These are phyloP conservation scores for Hirundichthys speculiger DNA, from an alignment of 2,113 vertebrate genomes.

Conservation along the genomic window DNA sequence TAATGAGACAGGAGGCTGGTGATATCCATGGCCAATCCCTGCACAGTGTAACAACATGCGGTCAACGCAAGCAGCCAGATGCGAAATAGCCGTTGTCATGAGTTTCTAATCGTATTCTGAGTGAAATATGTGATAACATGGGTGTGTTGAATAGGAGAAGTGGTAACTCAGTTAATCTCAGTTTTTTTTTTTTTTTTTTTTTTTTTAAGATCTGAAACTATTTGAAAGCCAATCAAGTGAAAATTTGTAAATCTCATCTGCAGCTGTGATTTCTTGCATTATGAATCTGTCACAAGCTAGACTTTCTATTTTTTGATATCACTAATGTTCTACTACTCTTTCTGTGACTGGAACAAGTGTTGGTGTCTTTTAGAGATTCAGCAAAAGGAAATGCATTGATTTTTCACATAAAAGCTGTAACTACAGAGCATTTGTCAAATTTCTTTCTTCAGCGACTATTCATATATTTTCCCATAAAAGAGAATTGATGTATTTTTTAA, in stretches of 20 bases:
- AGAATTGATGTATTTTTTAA: conserved; percentile 60
- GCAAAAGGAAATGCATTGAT: conserved; percentile 3
- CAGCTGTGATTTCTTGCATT: no score
- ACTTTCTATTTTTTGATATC: conserved; percentile 2
- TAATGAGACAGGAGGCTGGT: conserved; percentile 44
- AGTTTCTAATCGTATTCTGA: conserved; percentile 38
- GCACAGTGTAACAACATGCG: conserved; percentile 43
- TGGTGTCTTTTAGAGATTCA: conserved; percentile 45
- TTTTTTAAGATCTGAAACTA: no score
- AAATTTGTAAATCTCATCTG: no score
- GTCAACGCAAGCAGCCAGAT: conserved; percentile 37
- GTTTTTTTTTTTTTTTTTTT: not conserved
- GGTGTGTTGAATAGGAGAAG: conserved; percentile 28
- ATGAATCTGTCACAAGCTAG: conserved; percentile 22
- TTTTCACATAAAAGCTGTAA: conserved; percentile 74
- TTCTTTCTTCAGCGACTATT: conserved; percentile 60
- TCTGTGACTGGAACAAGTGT: no score
- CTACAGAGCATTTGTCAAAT: conserved; percentile 66
- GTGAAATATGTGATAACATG: conserved; percentile 36
- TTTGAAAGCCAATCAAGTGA: no score
- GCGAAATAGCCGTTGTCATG: conserved; percentile 34
- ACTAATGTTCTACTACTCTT: conserved; percentile 12
- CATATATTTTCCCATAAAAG: conserved; percentile 61
- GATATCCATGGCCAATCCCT: conserved; percentile 17
- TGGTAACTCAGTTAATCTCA: not conserved